Evolutionary conservation across 2,113 vertebrate genomes (phyloP).

Genomic region (Proterorhinus semilunaris): DNA sequence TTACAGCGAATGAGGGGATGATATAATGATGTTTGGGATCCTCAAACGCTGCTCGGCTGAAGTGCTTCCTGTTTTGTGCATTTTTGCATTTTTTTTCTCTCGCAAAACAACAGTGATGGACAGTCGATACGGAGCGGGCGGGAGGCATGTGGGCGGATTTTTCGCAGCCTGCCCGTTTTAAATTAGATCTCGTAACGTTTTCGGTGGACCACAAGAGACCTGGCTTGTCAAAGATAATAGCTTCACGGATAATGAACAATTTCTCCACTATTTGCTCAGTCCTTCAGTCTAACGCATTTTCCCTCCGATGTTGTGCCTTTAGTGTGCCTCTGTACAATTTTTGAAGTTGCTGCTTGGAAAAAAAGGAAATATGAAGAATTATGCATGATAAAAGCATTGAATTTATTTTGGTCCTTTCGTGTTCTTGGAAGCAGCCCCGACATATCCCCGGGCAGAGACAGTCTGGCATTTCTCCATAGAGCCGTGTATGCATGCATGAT

Average conservation of each 20-base stretch:
- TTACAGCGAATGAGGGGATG: neutral
- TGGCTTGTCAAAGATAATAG: conserved; percentile 49
- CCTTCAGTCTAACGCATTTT: conserved; percentile 1
- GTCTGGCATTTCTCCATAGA: neutral
- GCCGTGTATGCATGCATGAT: conserved; percentile 2
- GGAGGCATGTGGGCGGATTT: conserved; percentile 7
- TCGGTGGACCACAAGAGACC: conserved; percentile 27
- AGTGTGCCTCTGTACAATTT: neutral
- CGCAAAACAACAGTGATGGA: conserved; percentile 7
- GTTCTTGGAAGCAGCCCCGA: neutral
- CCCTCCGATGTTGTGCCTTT: neutral
- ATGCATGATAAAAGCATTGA: neutral
- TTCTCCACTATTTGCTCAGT: conserved; percentile 23
- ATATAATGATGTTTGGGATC: conserved; percentile 4
- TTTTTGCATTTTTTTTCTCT: conserved; percentile 5
- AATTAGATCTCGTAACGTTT: conserved; percentile 35
- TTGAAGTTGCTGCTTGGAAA: neutral
- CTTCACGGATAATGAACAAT: conserved; percentile 49
- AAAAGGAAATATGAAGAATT: too few species aligned
- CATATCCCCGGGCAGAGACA: neutral
- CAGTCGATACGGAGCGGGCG: neutral
- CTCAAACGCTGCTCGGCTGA: neutral
- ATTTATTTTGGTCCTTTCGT: neutral
- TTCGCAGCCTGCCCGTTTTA: conserved; percentile 10
- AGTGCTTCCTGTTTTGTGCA: neutral